Evolutionary conservation across 2,113 vertebrate genomes (phyloP), one percentile per base, ranked within the genome.

Genomic region (Proteles cristata): DNA sequence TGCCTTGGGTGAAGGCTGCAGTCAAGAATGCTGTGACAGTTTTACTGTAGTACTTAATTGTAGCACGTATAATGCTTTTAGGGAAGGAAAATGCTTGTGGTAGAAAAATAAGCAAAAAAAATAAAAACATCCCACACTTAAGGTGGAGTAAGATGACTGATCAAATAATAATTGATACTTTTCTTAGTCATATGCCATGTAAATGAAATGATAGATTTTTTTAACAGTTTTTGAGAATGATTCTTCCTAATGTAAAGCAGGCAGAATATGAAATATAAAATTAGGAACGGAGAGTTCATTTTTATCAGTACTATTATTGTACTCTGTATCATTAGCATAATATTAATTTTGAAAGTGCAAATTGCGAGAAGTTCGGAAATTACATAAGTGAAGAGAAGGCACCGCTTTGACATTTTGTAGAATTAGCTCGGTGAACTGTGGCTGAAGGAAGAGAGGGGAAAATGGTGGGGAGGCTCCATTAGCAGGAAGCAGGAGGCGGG

Each of bases 1-100:
- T 80, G 97, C 90, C 84, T 85, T 79, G 88, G 81, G 94, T 35
- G 7, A 95, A 88, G 74, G 39, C 93, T 93, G 48, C 14, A n/a
- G 25, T 81, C 74, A 65, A 71, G 63, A 92, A 33, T 17, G 12
- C 39, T 45, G 80, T 93, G 93, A 58, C 93, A 79, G 45, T 85
- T 97, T 97, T 93, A 92, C 69, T 55, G 2, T 71, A 50, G 84
- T 33, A 73, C 53, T 93, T 97, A 89, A 91, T 69, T 90, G 71
- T 79, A 43, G 31, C n/a, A 4, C 23, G 17, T 71, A 84, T 48
- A 94, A 80, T 96, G 96, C 90, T 82, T 95, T 77, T 21, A 5
- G 81, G 28, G n/a, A 93, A 96, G 21, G 45, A 71, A 92, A 94
- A 63, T 43, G 69, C 48, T 92, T 85, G 17, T 14, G 9, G n/a